phyloP scores from a whole-genome alignment of 2,797 vertebrate genomes.

The Sebastes kiyomatsui region DNA sequence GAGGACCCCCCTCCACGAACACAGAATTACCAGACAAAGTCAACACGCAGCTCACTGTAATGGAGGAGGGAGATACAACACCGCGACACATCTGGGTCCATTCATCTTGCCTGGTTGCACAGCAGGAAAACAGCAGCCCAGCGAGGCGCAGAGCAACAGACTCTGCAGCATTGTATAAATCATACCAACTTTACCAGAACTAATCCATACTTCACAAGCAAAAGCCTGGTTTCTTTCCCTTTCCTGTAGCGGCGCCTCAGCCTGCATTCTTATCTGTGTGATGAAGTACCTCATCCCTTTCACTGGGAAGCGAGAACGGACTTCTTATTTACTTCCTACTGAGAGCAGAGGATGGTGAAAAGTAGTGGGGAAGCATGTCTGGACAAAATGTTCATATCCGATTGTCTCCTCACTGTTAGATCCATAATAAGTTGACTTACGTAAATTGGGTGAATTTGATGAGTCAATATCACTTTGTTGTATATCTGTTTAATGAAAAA shows the following conservation, averaged over 20 bases:
- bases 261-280: constrained; percentile 64
- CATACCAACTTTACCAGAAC: constrained; percentile 71
- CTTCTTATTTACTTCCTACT: constrained; percentile 42
- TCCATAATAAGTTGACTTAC: background rate
- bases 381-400: constrained; percentile 19
- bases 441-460: background rate
- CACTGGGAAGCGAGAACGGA: constrained; percentile 1
- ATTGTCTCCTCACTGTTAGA: background rate
- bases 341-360: constrained; percentile 15
- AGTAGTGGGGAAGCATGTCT: constrained; percentile 9
- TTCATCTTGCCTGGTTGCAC: constrained; percentile 59
- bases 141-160: constrained; percentile 5
- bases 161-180: constrained; percentile 59
- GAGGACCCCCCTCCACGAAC: constrained; percentile 11
- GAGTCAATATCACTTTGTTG: background rate
- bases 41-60: constrained; percentile 31
- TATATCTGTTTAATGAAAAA: background rate
- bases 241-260: constrained; percentile 29
- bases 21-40: constrained; percentile 36
- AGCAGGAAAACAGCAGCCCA: constrained; percentile 39
- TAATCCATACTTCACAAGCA: constrained; percentile 69
- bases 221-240: constrained; percentile 14
- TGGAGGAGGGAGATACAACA: constrained; percentile 35
- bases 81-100: constrained; percentile 44
- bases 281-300: constrained; percentile 61